These are phyloP conservation scores for Eilema depressum DNA, from an alignment of 2,888 invertebrate species.

Conservation along the genomic window DNA sequence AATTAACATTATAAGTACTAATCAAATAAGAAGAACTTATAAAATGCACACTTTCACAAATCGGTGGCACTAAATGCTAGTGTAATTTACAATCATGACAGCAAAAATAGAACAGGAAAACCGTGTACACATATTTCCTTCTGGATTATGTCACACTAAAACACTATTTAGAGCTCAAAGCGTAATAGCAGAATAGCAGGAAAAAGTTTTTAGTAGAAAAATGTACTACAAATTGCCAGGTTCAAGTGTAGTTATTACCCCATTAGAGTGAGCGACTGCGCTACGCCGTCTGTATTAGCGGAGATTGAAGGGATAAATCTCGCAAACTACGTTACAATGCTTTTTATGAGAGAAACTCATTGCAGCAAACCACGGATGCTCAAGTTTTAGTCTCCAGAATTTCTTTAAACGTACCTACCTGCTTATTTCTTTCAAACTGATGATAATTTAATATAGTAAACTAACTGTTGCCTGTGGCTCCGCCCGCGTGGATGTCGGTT, in stretches of 20 bases:
- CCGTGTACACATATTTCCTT: conserved; percentile 51
- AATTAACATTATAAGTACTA: too few relatives aligned
- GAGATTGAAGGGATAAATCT: conserved; percentile 74
- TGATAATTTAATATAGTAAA: background rate
- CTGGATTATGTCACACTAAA: conserved; percentile 55
- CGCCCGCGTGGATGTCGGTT: too few relatives aligned
- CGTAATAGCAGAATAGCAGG: conserved; percentile 60
- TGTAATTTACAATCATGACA: conserved; percentile 41
- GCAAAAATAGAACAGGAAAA: conserved; percentile 41
- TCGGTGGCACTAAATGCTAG: conserved; percentile 5
- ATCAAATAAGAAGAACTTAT: too few relatives aligned
- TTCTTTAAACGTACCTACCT: too few relatives aligned
- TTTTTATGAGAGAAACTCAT: conserved; percentile 42
- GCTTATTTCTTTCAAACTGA: background rate
- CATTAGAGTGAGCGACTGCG: conserved; percentile 73
- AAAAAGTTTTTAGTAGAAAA: conserved; percentile 69
- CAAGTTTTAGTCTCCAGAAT: conserved; percentile 14
- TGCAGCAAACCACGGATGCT: conserved; percentile 30
- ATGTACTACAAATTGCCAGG: conserved; percentile 73
- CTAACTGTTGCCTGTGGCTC: too few relatives aligned
- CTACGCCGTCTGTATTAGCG: conserved; percentile 59
- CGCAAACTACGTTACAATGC: conserved; percentile 57
- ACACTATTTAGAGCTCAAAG: conserved; percentile 60
- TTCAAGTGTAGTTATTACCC: conserved; percentile 77
- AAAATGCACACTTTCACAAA: background rate